Base-by-base conservation (phyloP, 1,140 invertebrate genomes). In the Lordiphosa clarofinis region DNA sequence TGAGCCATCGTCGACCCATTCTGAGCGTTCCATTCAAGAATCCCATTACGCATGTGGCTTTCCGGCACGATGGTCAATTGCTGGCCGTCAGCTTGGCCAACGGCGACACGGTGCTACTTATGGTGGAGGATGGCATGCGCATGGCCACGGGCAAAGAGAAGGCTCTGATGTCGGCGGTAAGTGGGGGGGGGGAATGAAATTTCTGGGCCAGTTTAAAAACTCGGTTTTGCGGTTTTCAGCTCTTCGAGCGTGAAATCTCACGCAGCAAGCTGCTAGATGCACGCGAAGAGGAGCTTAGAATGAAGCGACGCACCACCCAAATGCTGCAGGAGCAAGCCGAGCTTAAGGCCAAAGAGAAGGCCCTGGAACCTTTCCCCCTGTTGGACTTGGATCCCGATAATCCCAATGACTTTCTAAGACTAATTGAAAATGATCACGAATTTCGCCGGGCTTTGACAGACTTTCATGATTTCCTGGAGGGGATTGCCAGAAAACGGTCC, bases 231-330 rank as follows among this genome's bases (percentile, higher is more conserved):
- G n/a, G 11, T 7, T 4, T 37, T 3, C 12, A 94, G 91, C 92
- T 95, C 90, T 94, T 98, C 78, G 96, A 98, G 66, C 90, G 96
- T 54, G 96, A 98, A 90, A 94, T 94, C 5, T 91, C 92, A 53
- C 91, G 96, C 46, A 96, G 97, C 89, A 97, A 97, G 90, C 94
- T 97, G 47, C 91, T 98, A 46, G 96, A 98, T 86, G 92, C 93
- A 5, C 92, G 96, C 60, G 92, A 94, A 36, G 92, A 94, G 69
- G 95, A 96, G 87, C 89, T 94, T 2, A 91, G 94, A 53, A 87
- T 96, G 48, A 91, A 90, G 70, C 63, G 63, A 28, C 82, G 87
- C 5, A 58, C 54, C 1, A 1, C 4, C 0, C 69, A 86, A 33
- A 57, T 69, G 11, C 15, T 76, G 43, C 66, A 47, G 11, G 57